Evolutionary conservation across 2,888 invertebrate genomes (phyloP), one percentile per base, ranked within the genome.

Genomic region (Noctua pronuba): DNA sequence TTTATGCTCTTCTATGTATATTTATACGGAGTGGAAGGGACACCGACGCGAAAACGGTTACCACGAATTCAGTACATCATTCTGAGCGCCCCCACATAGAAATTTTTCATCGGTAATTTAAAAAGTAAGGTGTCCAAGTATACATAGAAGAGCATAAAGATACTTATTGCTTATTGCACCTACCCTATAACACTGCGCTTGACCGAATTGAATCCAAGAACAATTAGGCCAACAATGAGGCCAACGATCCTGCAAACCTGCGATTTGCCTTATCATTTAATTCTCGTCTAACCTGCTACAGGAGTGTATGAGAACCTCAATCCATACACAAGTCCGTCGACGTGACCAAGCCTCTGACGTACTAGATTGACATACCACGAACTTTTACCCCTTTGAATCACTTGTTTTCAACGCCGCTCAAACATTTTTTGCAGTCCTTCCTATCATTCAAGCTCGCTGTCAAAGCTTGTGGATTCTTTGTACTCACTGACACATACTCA

Each of bases 381-480:
- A n/a, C 5, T 18, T 11, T 21, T 8, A 28, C 18, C 18, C 31
- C 41, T 55, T 21, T 21, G 31, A 28, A 28, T n/a, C 31, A 21
- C 41, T 55, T n/a, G 74, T 35, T 58, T 44, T 60, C 60, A 44
- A 21, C 60, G 38, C 55, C 31, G 21, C 60, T 31, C 16, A 24
- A n/a, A 55, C 73, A 38, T 41, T 52, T 46, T 52, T 21, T 16
- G 31, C 21, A 28, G 2, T n/a, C 24, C 18, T 31, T 18, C 46
- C n/a, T 0, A 3, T 58, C 74, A 55, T 28, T 35, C 38, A 35
- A n/a, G 31, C 65, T 60, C 44, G 18, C 67, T 76, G 52, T 76
- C 83, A 79, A 75, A 79, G 83, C 31, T 21, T 66, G 28, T 52
- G 75, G 35, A 44, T 73, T 44, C 18, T 52, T 64, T 73, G 38